These are phyloP conservation scores for Ecdyonurus torrentis DNA, from an alignment of 2,888 invertebrate species.

Conservation along the genomic window DNA sequence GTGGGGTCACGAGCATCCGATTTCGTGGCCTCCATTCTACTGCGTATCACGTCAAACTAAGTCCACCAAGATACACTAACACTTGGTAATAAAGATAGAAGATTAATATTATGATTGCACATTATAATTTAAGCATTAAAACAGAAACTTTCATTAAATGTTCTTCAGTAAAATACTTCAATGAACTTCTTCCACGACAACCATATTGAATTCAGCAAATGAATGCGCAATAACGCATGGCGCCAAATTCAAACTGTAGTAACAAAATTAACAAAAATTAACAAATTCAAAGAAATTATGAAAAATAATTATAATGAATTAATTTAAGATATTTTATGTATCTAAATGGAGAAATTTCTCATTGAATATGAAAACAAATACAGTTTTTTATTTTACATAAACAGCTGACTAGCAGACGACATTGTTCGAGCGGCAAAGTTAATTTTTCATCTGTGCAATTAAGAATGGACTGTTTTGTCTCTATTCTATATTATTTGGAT, in stretches of 20 bases:
- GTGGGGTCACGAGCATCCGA: background rate
- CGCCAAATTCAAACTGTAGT: background rate
- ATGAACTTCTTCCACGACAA: background rate
- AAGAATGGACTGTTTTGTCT: too few species aligned
- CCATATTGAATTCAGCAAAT: background rate
- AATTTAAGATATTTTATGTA: too few species aligned
- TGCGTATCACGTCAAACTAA: background rate
- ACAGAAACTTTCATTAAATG: background rate
- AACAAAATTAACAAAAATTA: background rate
- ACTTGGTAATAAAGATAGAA: background rate
- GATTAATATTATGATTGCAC: background rate
- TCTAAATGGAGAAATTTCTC: too few species aligned
- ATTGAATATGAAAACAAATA: too few species aligned
- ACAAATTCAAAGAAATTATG: background rate
- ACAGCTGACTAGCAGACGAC: background rate
- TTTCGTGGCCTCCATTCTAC: background rate
- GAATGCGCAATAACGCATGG: background rate
- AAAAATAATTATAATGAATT: too few species aligned
- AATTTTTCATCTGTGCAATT: too few species aligned
- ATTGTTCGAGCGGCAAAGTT: too few species aligned
- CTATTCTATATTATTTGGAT: too few species aligned
- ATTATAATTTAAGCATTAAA: background rate
- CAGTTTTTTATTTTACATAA: too few species aligned
- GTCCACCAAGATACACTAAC: background rate
- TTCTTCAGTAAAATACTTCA: background rate